Percentiles rank a stretch among this genome's conserved stretches.
Evolutionary conservation across 2,113 vertebrate species (phyloP).

Genomic region (Elgaria multicarinata): DNA sequence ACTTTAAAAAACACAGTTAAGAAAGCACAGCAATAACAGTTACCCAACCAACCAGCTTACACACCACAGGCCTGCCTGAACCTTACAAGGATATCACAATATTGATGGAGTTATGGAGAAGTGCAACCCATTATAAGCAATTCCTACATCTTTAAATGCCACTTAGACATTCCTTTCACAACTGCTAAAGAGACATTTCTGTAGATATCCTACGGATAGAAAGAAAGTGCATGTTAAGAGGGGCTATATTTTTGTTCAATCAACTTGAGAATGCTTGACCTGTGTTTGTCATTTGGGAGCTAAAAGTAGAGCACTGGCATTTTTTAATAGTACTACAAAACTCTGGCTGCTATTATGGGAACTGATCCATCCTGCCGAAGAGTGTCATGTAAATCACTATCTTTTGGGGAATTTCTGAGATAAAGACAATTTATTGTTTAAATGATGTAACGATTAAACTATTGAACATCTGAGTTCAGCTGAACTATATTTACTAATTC

Average conservation of each 20-base stretch:
- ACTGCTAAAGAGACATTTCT: neutral
- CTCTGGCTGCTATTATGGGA: neutral
- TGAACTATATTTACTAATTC: constrained; percentile 50
- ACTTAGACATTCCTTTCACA: neutral
- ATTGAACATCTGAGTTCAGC: constrained; percentile 52
- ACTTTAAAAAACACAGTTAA: too few species aligned
- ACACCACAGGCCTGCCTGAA: too few species aligned
- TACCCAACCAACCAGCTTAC: too few species aligned
- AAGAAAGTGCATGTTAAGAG: neutral
- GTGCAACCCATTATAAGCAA: neutral
- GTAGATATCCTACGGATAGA: neutral
- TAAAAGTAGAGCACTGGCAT: neutral
- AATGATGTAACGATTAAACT: constrained; percentile 50
- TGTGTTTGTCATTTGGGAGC: neutral
- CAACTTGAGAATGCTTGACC: neutral
- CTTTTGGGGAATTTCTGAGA: neutral
- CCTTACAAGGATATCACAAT: too few species aligned
- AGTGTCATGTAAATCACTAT: constrained; percentile 2
- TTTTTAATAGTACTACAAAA: neutral
- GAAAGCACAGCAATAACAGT: too few species aligned
- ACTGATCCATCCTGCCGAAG: neutral
- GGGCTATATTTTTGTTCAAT: neutral
- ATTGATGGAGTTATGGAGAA: neutral
- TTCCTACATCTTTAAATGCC: neutral
- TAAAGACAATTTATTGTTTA: neutral